Evolutionary conservation across 2,888 invertebrate species (phyloP), one percentile per base, ranked within the genome.

Genomic region (Pollenia griseotomentosa): DNA sequence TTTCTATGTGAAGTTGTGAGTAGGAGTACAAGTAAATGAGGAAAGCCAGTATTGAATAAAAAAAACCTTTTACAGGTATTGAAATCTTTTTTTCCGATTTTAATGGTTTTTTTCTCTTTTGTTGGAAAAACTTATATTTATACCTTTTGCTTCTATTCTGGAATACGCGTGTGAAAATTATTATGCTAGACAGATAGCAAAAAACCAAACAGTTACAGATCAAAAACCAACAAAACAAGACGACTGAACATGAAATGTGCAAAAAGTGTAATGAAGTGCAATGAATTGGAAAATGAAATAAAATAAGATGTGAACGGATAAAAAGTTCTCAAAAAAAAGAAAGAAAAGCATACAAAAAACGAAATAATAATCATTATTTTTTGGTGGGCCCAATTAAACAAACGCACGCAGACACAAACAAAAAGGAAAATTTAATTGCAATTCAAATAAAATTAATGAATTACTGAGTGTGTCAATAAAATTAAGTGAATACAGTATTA

Each of bases 211-310:
- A 51, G 40, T 53, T 42, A 40, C n/a, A 71, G 57, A 75, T 68
- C 42, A 66, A 48, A 65, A 77, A 73, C 55, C 46, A 53, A 55
- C 19, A 71, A 48, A 82, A 66, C 48, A 82, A 16, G 40, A 66
- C 51, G 40, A 66, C 51, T 74, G 33, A 71, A 85, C 65, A 65
- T 55, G 51, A 78, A 84, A 68, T 78, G 73, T 78, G 77, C 65
- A 68, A 73, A 75, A 85, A 53, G 44, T 33, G 59, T 66, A 85
- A 85, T 83, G 73, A 85, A 80, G 83, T 85, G 85, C 80, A 88
- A 61, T 85, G 73, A 88, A 80, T 68, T 83, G 80, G 61, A 80
- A 83, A 85, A 88, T 63, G 51, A 78, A 83, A 83, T 77, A 68
- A 57, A 23, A 61, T 46, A 42, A 55, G 77, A 75, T 71, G 46